These are phyloP conservation scores for Drosophila parvula DNA, from an alignment of 1,140 invertebrate genomes.

Conservation along the genomic window DNA sequence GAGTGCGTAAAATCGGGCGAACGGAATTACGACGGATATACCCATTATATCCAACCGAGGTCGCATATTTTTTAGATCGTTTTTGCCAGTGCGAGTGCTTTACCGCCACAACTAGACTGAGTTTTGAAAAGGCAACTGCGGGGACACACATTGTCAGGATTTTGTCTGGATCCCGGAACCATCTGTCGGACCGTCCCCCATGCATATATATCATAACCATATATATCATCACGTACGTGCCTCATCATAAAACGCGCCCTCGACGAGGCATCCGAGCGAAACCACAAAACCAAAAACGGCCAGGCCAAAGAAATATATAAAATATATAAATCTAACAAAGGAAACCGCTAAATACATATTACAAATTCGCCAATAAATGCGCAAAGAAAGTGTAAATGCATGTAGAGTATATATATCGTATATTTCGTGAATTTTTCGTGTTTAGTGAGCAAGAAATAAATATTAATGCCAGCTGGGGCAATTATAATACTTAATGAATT, in stretches of 20 bases:
- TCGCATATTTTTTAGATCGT: constrained; percentile 33
- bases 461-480: constrained; percentile 52
- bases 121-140: constrained; percentile 20
- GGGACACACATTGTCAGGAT: background rate
- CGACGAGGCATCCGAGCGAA: constrained; percentile 64
- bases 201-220: constrained; percentile 39
- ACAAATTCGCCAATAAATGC: constrained; percentile 25
- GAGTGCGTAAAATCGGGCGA: constrained; percentile 44
- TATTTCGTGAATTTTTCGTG: constrained; percentile 34
- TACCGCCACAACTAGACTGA: constrained; percentile 39
- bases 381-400: constrained; percentile 62
- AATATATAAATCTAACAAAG: constrained; percentile 28
- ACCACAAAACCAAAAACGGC: constrained; percentile 65
- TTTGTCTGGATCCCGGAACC: constrained; percentile 21
- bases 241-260: constrained; percentile 74
- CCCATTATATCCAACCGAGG: constrained; percentile 2
- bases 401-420: background rate
- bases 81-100: constrained; percentile 29
- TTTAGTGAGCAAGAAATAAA: constrained; percentile 49
- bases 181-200: constrained; percentile 22
- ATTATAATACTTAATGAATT: constrained; percentile 80
- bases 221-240: constrained; percentile 63
- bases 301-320: constrained; percentile 64
- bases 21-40: constrained; percentile 41
- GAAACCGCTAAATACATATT: constrained; percentile 27